A percentile compares a stretch with the other conserved stretches of the same genome.
phyloP scores from a whole-genome alignment of 2,113 vertebrate genomes.

The Onychorhynchus coronatus region DNA sequence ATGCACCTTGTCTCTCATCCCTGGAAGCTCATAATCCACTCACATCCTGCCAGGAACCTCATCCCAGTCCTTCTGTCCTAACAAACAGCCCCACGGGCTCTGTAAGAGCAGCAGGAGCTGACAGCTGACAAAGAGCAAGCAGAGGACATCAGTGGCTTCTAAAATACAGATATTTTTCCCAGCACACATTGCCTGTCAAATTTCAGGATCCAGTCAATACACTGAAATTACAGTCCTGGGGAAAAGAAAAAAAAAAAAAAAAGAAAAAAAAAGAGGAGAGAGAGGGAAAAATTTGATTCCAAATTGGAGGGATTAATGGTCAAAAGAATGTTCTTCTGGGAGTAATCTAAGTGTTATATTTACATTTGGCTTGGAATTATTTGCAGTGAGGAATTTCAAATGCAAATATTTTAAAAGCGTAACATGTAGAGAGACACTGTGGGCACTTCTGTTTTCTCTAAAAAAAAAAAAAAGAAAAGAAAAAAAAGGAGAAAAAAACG shows the following conservation, averaged over 20 bases:
- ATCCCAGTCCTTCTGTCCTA: slow-evolving; percentile 9
- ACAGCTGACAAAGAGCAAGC: not conserved
- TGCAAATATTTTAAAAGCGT: slow-evolving; percentile 81
- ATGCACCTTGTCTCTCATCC: not conserved
- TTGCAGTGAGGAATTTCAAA: slow-evolving; percentile 81
- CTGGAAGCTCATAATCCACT: not conserved
- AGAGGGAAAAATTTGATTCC: slow-evolving; percentile 61
- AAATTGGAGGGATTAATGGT: slow-evolving; percentile 76
- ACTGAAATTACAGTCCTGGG: slow-evolving; percentile 67
- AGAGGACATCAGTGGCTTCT: not conserved
- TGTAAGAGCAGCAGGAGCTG: not conserved
- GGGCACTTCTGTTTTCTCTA: slow-evolving; percentile 75
- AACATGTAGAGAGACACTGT: slow-evolving; percentile 76
- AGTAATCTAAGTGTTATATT: slow-evolving; percentile 83
- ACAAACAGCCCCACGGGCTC: not conserved
- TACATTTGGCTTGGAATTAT: slow-evolving; percentile 82
- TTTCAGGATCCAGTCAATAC: slow-evolving; percentile 47
- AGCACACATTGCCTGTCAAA: not conserved
- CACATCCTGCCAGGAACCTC: slow-evolving; percentile 16
- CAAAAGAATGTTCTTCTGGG: slow-evolving; percentile 77
- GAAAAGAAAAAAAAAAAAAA: not conserved
- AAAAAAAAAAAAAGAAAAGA: not conserved
- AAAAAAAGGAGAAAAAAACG: not conserved
- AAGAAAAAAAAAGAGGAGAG: not conserved
- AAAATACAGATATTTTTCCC: not conserved